These are phyloP conservation scores for Pogonus chalceus DNA, from an alignment of 1,140 invertebrate genomes.

Conservation along the genomic window DNA sequence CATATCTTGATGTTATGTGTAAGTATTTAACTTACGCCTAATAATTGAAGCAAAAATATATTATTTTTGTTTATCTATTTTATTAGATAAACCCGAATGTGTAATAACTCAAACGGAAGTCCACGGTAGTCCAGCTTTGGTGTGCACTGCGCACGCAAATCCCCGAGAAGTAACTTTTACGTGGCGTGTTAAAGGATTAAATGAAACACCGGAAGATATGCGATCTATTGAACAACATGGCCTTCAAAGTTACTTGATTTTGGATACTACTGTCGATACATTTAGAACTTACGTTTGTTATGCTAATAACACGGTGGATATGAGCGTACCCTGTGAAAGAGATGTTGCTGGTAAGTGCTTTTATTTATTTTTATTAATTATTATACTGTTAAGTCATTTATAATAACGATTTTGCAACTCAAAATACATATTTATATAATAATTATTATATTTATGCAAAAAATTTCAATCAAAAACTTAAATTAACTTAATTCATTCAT, in stretches of 20 bases:
- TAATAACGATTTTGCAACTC: too few relatives aligned
- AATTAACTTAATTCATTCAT: too few relatives aligned
- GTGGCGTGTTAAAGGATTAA: slow-evolving; percentile 76
- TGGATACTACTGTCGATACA: slow-evolving; percentile 53
- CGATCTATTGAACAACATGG: slow-evolving; percentile 39
- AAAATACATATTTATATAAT: too few relatives aligned
- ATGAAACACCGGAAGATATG: slow-evolving; percentile 57
- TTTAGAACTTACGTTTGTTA: slow-evolving; percentile 74
- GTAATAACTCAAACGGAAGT: slow-evolving; percentile 60
- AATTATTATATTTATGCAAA: too few relatives aligned
- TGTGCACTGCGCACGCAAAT: slow-evolving; percentile 73
- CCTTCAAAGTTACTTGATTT: slow-evolving; percentile 50
- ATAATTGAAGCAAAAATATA: too few relatives aligned
- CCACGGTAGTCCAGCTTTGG: slow-evolving; percentile 62
- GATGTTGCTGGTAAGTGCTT: slow-evolving; percentile 59
- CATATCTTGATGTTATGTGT: slow-evolving; percentile 71
- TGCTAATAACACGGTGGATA: slow-evolving; percentile 73
- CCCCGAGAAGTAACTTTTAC: slow-evolving; percentile 69
- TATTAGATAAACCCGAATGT: slow-evolving; percentile 75
- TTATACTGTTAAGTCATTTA: too few relatives aligned
- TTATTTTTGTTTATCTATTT: slow-evolving; percentile 11
- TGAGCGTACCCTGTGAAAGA: slow-evolving; percentile 62
- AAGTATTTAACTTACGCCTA: slow-evolving; percentile 38
- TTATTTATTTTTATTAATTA: too few relatives aligned
- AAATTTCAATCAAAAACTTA: too few relatives aligned